These are phyloP conservation scores for Synergus umbraculus DNA, from an alignment of 2,888 invertebrate species.

Conservation along the genomic window DNA sequence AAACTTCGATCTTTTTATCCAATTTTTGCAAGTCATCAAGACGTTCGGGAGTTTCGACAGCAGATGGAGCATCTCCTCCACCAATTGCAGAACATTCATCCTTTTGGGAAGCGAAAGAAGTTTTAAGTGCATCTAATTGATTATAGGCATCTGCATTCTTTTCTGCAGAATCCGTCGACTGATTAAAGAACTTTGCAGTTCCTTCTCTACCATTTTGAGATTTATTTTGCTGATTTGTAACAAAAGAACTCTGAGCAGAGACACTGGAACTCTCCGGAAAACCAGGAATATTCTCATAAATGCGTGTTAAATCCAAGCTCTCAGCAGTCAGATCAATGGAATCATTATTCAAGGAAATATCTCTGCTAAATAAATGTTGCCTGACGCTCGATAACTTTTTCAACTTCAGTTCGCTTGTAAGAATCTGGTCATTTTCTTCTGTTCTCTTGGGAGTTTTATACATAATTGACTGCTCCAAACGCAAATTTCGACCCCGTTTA, in stretches of 20 bases:
- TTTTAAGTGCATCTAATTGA: conserved; percentile 46
- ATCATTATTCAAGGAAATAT: conserved; percentile 63
- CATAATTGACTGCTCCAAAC: conserved; percentile 72
- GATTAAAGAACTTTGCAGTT: conserved; percentile 37
- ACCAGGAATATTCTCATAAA: conserved; percentile 66
- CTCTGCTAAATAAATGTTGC: conserved; percentile 74
- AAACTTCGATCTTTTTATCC: conserved; percentile 56
- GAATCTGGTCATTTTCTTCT: conserved; percentile 39
- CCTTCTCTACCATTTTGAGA: not conserved
- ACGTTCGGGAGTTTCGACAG: conserved; percentile 59
- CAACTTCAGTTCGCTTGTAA: conserved; percentile 52
- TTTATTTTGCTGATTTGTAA: not conserved
- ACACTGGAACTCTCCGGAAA: conserved; percentile 62
- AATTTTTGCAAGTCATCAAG: conserved; percentile 57
- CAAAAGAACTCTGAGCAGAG: conserved; percentile 7
- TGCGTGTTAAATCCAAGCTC: conserved; percentile 70
- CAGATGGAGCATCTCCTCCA: conserved; percentile 67
- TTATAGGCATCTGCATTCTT: conserved; percentile 47
- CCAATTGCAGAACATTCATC: conserved; percentile 62
- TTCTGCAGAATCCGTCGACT: conserved; percentile 41
- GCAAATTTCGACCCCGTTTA: conserved; percentile 69
- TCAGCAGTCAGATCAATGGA: conserved; percentile 66
- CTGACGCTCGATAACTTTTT: conserved; percentile 67
- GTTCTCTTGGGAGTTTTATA: conserved; percentile 69
- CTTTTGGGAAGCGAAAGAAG: conserved; percentile 33